phyloP scores from a whole-genome alignment of 2,113 vertebrate genomes.

The Petroica traversi region DNA sequence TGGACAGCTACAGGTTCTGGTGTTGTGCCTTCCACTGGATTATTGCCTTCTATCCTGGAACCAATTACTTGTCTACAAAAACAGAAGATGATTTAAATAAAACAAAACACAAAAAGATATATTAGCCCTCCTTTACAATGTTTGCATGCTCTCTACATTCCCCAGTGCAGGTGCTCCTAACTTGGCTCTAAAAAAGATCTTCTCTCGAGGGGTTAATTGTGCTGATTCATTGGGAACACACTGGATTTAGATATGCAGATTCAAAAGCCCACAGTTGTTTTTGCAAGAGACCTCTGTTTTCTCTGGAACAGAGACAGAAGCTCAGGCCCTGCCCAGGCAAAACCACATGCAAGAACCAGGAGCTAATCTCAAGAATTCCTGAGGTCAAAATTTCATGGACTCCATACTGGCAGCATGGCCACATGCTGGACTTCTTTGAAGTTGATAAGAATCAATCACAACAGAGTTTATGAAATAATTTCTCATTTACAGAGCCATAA shows the following conservation, averaged over 20 bases:
- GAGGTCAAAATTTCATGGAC: neutral
- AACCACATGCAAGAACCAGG: neutral
- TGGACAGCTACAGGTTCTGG: rapidly evolving
- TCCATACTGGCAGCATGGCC: neutral
- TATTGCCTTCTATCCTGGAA: neutral
- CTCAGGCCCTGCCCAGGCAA: neutral
- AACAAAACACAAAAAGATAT: neutral
- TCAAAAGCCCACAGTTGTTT: neutral
- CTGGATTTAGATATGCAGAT: neutral
- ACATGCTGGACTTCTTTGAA: neutral
- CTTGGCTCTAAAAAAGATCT: neutral
- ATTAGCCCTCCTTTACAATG: neutral
- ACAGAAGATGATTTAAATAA: neutral
- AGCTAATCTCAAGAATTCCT: neutral
- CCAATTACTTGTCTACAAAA: neutral
- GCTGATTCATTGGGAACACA: neutral
- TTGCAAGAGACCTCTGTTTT: neutral
- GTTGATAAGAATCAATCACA: neutral
- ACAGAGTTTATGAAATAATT: neutral
- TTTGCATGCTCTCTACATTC: rapidly evolving
- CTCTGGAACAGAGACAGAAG: neutral
- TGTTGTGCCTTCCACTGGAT: neutral
- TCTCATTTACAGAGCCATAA: neutral
- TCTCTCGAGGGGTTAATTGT: neutral
- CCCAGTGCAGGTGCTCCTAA: neutral